A percentile compares a stretch with the other conserved stretches of the same genome.
Conservation (phyloP, 2,888 invertebrate genomes). For the Scaptodrosophila latifasciaeformis region DNA sequence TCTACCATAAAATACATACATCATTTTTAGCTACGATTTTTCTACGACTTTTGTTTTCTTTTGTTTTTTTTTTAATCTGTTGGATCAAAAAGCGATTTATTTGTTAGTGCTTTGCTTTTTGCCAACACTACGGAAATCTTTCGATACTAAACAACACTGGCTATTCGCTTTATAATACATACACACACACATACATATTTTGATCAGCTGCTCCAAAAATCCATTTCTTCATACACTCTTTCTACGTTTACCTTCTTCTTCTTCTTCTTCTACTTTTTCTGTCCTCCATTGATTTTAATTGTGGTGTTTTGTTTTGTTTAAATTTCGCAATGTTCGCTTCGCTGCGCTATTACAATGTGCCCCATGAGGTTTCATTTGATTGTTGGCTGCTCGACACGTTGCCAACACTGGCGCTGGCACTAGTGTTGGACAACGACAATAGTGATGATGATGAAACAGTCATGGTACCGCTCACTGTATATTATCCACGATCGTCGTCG, state of each 20-base stretch:
- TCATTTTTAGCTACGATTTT: no score
- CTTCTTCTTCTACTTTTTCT: no score
- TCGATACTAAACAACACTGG: constrained; percentile 5
- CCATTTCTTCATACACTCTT: constrained; percentile 42
- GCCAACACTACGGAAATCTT: constrained; percentile 46
- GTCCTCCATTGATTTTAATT: constrained; percentile 2
- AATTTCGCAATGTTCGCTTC: constrained; percentile 63
- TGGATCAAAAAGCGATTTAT: no score
- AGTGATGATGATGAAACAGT: constrained; percentile 50
- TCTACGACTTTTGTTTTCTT: background rate
- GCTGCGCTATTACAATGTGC: constrained; percentile 47
- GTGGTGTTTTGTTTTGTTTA: constrained; percentile 1
- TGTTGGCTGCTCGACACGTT: constrained; percentile 7
- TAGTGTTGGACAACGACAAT: constrained; percentile 45
- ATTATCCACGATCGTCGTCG: constrained; percentile 76
- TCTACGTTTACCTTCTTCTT: constrained; percentile 10
- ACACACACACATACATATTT: constrained; percentile 57
- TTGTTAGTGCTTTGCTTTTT: constrained; percentile 14
- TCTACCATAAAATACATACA: constrained; percentile 16
- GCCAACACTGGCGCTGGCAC: constrained; percentile 19
- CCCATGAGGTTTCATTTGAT: constrained; percentile 40
- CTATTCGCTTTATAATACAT: background rate
- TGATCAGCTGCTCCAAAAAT: constrained; percentile 71
- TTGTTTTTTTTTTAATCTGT: no score
- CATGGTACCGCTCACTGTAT: constrained; percentile 61